Base-by-base conservation (phyloP, 2,113 vertebrate species). In the Pseudolaguvia tuberculata region DNA sequence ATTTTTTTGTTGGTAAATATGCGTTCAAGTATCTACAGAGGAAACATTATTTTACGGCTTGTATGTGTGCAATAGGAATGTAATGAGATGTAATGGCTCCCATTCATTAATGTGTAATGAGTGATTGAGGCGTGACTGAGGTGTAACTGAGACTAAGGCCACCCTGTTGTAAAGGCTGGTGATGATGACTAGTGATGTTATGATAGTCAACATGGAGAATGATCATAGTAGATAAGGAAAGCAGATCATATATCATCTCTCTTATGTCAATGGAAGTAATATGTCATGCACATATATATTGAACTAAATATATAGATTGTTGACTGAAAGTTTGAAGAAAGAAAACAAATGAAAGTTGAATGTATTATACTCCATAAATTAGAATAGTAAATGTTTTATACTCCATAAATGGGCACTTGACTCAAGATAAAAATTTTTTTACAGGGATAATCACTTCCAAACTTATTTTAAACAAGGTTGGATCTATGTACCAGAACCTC, bases 101-200 rank as follows among this genome's bases (percentile, higher is more conserved):
- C 76, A 62, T 75, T 81, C 80, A 78, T 78, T 70, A 81, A 81
- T 72, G 55, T 66, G 23, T 78, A 57, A 76, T 78, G 73, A 75
- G 72, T 72, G 55, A 75, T 69, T 29, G 61, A 70, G 53, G 70
- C 17, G 23, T 72, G 39, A 51, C 39, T 25, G 73, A 52, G 56
- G 76, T 12, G 66, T 77, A 81, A 75, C 72, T 71, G 76, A 75
- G 75, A 74, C 29, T 31, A 42, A 56, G 47, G 31, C 70, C 17
- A 48, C 52, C 56, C 27, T 65, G 47, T 48, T 66, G 57, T 52
- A 75, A 71, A 29, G 35, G n/a, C 39, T 39, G 50, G 53, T 59
- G 63, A 75, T 59, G n/a, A 78, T 61, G 50, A 72, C 13, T 8
- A 73, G 73, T 5, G 15, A 14, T 35, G 78, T 25, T 25, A 45